These are phyloP conservation scores for Syrmaticus mikado DNA, from an alignment of 2,113 vertebrate species.

Conservation along the genomic window DNA sequence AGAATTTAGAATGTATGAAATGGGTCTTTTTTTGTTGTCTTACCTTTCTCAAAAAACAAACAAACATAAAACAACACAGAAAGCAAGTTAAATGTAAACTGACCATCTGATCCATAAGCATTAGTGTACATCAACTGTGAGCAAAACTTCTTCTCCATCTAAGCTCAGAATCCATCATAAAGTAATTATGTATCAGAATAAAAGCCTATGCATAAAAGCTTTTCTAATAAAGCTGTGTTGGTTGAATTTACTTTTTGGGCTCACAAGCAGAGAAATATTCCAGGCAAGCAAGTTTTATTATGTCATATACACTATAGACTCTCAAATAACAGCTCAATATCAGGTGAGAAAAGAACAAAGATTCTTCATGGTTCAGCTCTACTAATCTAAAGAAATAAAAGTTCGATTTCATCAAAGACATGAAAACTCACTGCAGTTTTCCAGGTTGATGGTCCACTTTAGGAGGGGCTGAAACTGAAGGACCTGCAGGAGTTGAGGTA, in stretches of 20 bases:
- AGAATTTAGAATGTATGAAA: not conserved
- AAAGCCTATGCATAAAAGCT: not conserved
- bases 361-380: not conserved
- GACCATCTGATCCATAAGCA: not conserved
- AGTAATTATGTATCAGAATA: not conserved
- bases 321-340: not conserved
- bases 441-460: conserved; percentile 53
- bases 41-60: not conserved
- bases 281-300: not conserved
- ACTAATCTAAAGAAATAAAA: not conserved
- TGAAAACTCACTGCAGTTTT: conserved; percentile 69
- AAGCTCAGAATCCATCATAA: not conserved
- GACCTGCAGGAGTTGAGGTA: conserved; percentile 8
- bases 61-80: not conserved
- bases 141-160: not conserved
- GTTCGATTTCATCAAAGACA: not conserved
- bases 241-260: not conserved
- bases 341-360: not conserved
- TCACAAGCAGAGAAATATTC: not conserved
- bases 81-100: not conserved
- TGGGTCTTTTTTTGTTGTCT: not conserved
- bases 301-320: not conserved
- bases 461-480: conserved; percentile 39
- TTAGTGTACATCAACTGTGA: not conserved
- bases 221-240: not conserved